A percentile compares a stretch with the other conserved stretches of the same genome.
phyloP scores from a whole-genome alignment of 2,113 vertebrate genomes.

The Hippocampus comes region DNA sequence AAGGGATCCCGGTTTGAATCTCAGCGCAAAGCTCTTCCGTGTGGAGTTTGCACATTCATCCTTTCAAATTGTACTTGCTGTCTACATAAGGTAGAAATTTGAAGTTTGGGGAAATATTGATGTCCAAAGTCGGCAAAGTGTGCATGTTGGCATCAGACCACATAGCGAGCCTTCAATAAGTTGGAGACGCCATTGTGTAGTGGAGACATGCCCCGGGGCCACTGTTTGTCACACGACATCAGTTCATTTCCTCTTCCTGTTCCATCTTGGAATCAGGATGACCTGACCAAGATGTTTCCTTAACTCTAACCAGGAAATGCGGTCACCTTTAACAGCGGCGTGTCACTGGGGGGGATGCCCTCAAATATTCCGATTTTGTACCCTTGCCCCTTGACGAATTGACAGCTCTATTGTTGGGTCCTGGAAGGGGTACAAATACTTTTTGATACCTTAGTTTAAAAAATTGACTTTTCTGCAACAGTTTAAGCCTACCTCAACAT shows the following conservation, averaged over 20 bases:
- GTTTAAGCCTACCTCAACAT: too few species aligned
- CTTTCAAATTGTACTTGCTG: too few species aligned
- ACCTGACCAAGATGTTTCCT: constrained; percentile 6
- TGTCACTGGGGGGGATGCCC: background rate
- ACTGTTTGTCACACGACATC: background rate
- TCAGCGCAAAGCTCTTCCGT: too few species aligned
- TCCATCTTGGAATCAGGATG: constrained; percentile 1
- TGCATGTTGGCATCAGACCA: background rate
- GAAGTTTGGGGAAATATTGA: background rate
- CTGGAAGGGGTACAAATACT: background rate
- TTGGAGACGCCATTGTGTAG: background rate
- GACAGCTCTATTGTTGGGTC: too few species aligned
- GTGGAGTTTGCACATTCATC: too few species aligned
- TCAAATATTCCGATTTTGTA: background rate
- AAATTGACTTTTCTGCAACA: background rate
- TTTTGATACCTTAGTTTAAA: background rate
- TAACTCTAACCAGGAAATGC: constrained; percentile 1
- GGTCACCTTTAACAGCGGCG: background rate
- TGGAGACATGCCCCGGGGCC: background rate
- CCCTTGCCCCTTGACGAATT: background rate
- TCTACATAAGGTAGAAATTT: too few species aligned
- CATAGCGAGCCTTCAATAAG: background rate
- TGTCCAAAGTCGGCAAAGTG: background rate
- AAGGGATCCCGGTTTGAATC: too few species aligned
- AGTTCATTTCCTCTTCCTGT: constrained; percentile 6